These are phyloP conservation scores for Zosterops borbonicus DNA, from an alignment of 2,113 vertebrate species.

Conservation along the genomic window DNA sequence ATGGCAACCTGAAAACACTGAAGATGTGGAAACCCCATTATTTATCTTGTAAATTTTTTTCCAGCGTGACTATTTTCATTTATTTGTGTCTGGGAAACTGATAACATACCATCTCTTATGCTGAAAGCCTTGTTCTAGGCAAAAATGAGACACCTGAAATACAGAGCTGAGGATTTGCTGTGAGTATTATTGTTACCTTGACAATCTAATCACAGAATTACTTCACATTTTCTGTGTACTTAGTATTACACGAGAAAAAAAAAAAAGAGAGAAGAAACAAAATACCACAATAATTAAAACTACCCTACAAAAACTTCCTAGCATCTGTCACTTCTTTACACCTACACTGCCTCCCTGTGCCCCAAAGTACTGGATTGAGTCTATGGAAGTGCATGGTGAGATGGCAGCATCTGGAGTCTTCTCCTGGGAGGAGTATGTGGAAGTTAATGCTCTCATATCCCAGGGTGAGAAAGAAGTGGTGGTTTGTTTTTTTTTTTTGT, in stretches of 20 bases:
- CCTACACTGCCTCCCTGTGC: fast-evolving
- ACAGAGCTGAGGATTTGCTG: not conserved
- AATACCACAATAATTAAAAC: not conserved
- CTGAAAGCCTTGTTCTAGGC: not conserved
- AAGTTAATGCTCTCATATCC: not conserved
- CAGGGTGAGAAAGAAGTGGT: not conserved
- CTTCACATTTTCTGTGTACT: not conserved
- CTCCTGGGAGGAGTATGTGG: not conserved
- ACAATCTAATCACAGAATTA: not conserved
- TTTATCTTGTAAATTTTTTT: not conserved
- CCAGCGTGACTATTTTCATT: not conserved
- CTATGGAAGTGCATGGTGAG: not conserved
- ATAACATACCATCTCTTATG: not conserved
- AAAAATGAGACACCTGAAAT: not conserved
- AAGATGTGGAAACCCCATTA: not conserved
- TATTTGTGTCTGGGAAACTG: not conserved
- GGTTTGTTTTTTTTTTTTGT: too few relatives aligned
- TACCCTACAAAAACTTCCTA: not conserved
- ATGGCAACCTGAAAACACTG: not conserved
- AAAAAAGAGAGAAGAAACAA: not conserved
- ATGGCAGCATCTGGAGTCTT: not conserved
- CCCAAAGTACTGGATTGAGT: not conserved
- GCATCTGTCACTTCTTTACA: not conserved
- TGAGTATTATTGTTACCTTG: not conserved
- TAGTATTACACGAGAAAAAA: not conserved